A percentile compares a stretch with the other conserved stretches of the same genome.
phyloP scores from a whole-genome alignment of 2,888 invertebrate species.

The Trichogramma evanescens region DNA sequence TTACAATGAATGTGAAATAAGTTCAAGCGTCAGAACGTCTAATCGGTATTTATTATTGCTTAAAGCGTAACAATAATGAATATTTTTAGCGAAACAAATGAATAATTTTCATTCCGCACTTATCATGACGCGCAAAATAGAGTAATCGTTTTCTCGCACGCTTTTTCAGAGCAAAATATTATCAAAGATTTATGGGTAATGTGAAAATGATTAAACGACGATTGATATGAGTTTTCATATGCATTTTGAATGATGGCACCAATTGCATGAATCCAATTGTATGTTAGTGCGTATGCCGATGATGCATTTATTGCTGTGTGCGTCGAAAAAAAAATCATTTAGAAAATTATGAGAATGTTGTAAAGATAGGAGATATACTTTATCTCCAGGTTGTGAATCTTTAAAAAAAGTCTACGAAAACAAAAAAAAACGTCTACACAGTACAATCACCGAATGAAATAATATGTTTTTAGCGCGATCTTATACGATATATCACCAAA shows the following conservation, averaged over 20 bases:
- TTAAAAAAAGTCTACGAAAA: neutral
- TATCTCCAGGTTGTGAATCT: slow-evolving; percentile 6
- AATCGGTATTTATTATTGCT: too few species aligned
- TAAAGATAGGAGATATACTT: neutral
- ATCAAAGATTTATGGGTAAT: neutral
- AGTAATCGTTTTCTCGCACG: slow-evolving; percentile 5
- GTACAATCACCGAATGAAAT: neutral
- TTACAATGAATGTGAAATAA: too few species aligned
- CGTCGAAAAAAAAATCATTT: slow-evolving; percentile 9
- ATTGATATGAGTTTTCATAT: neutral
- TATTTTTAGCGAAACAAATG: slow-evolving; percentile 3
- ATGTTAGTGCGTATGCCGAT: neutral
- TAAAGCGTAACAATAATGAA: neutral
- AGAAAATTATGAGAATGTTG: neutral
- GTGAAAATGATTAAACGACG: neutral
- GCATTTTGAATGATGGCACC: neutral
- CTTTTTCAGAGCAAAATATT: neutral
- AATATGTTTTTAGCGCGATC: neutral
- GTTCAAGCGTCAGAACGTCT: too few species aligned
- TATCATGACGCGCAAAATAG: slow-evolving; percentile 1
- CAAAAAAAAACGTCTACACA: neutral
- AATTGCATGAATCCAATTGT: neutral
- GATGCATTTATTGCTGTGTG: slow-evolving; percentile 4
- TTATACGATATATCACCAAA: neutral
- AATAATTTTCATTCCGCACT: slow-evolving; percentile 16